Evolutionary conservation across 2,888 invertebrate species (phyloP).

Genomic region (Eristalinus sepulchralis): DNA sequence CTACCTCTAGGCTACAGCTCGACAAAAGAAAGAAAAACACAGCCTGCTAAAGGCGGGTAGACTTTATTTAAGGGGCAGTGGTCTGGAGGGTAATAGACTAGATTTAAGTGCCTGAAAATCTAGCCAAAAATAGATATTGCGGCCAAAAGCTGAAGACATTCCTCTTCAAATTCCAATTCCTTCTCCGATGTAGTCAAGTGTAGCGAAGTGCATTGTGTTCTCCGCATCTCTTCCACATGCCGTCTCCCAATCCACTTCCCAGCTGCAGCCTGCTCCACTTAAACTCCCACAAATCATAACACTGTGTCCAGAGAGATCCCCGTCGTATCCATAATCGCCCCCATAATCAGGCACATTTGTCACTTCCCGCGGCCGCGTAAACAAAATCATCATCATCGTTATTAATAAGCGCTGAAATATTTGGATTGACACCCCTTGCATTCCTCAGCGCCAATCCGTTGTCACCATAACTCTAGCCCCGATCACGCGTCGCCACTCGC

Average conservation of each 20-base stretch:
- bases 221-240: no score
- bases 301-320: not conserved
- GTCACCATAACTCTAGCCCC: constrained; percentile 33
- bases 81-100: no score
- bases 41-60: no score
- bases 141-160: no score
- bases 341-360: constrained; percentile 12
- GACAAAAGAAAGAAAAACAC: no score
- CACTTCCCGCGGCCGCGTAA: constrained; percentile 8
- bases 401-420: constrained; percentile 14
- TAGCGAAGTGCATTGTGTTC: no score
- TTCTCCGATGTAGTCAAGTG: no score
- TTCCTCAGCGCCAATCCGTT: constrained; percentile 36
- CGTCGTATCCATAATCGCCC: not conserved
- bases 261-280: not conserved
- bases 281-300: not conserved
- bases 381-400: constrained; percentile 4
- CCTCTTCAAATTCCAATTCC: no score
- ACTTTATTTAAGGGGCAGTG: no score
- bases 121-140: no score
- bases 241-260: not conserved
- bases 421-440: not conserved
- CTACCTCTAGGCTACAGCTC: no score
- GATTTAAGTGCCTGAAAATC: no score
- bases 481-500: constrained; percentile 30